Conservation (phyloP, 1,140 invertebrate species). For the Geopemphigus sp. region DNA sequence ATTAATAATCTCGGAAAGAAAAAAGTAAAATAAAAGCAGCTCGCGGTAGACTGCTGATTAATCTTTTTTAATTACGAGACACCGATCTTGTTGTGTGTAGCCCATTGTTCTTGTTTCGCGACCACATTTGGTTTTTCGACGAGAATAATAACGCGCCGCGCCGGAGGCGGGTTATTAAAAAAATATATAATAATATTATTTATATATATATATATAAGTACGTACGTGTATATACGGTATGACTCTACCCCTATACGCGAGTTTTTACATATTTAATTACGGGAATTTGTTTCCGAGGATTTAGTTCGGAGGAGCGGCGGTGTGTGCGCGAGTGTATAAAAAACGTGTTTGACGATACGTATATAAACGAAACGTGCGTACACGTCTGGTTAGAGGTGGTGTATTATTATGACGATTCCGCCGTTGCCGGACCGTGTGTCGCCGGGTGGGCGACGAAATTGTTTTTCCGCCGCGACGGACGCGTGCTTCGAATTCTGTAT, state of each 20-base stretch:
- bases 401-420: too few species aligned
- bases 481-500: too few species aligned
- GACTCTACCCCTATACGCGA: neutral
- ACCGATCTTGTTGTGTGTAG: conserved; percentile 36
- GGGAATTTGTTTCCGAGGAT: conserved; percentile 36
- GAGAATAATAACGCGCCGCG: neutral
- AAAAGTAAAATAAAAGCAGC: neutral
- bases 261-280: conserved; percentile 42
- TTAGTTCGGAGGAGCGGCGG: too few species aligned
- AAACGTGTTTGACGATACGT: too few species aligned
- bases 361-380: too few species aligned
- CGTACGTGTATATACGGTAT: too few species aligned
- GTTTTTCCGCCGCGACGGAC: too few species aligned
- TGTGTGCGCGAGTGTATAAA: too few species aligned
- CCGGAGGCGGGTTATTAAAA: conserved; percentile 46
- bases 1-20: conserved; percentile 43
- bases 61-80: conserved; percentile 49
- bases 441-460: too few species aligned
- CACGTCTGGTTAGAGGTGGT: too few species aligned
- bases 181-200: conserved; percentile 3
- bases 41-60: conserved; percentile 44
- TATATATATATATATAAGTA: too few species aligned
- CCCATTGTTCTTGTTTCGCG: conserved; percentile 29
- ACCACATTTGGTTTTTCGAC: conserved; percentile 33
- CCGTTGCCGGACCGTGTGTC: too few species aligned